Evolutionary conservation across 2,888 invertebrate genomes (phyloP).

Genomic region (Sphecodes monilicornis): DNA sequence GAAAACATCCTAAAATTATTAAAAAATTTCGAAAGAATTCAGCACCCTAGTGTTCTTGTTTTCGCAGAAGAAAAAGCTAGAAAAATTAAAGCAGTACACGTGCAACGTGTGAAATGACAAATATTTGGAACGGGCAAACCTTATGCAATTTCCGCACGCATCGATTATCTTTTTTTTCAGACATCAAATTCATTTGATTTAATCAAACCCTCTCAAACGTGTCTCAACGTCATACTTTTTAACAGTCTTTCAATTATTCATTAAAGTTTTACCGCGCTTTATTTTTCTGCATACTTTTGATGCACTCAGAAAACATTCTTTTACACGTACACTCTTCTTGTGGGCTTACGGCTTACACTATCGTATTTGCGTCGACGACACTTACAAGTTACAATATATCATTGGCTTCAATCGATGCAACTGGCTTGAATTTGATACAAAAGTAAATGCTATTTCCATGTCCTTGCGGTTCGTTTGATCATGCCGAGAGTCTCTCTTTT

Average conservation of each 20-base stretch:
- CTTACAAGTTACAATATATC: constrained; percentile 21
- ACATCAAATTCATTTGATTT: neutral
- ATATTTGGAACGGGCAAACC: constrained; percentile 1
- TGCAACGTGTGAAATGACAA: constrained; percentile 17
- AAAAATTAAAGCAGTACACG: constrained; percentile 17
- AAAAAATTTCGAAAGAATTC: neutral
- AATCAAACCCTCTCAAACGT: constrained; percentile 18
- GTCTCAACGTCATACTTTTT: constrained; percentile 3
- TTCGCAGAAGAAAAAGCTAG: constrained; percentile 2
- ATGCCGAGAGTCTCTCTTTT: neutral
- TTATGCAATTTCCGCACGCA: neutral
- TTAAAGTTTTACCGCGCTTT: constrained; percentile 16
- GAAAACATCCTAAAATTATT: neutral
- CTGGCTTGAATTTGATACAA: constrained; percentile 16
- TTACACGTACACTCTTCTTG: neutral
- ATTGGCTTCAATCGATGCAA: constrained; percentile 1
- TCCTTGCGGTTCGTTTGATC: neutral
- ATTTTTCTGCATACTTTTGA: constrained; percentile 16
- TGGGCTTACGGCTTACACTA: neutral
- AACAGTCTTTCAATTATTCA: constrained; percentile 23
- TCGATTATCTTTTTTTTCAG: constrained; percentile 3
- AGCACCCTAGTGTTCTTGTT: neutral
- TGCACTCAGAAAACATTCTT: constrained; percentile 16
- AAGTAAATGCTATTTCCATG: constrained; percentile 36
- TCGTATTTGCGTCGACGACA: constrained; percentile 11